Conservation (phyloP, 2,888 invertebrate species). For the Prionchulus punctatus region DNA sequence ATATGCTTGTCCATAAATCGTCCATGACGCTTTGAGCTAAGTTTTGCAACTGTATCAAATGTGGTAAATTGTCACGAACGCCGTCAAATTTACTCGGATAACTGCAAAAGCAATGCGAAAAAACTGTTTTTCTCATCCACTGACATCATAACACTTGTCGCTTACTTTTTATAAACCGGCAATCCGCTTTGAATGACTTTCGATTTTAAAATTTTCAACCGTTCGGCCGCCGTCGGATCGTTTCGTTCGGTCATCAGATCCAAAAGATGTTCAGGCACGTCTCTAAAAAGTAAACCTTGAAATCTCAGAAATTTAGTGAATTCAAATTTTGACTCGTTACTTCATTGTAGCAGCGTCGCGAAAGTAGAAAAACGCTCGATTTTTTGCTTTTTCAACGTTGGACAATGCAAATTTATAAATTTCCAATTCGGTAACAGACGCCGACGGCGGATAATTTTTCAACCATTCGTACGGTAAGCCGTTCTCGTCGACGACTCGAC, state of each 20-base stretch:
- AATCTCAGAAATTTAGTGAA: no score
- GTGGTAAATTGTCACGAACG: not conserved
- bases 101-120: not conserved
- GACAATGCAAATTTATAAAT: conserved; percentile 31
- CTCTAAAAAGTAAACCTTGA: no score
- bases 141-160: no score
- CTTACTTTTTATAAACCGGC: no score
- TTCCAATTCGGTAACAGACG: conserved; percentile 38
- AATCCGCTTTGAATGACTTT: no score
- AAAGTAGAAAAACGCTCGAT: not conserved
- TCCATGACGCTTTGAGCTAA: not conserved
- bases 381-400: conserved; percentile 12
- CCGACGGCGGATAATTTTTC: conserved; percentile 26
- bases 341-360: not conserved
- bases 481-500: conserved; percentile 19
- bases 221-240: no score
- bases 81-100: not conserved
- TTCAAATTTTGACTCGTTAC: no score
- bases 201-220: no score
- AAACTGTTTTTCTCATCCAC: not conserved
- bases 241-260: no score
- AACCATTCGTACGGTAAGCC: conserved; percentile 24
- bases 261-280: no score
- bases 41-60: not conserved
- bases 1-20: not conserved